phyloP scores from a whole-genome alignment of 2,797 vertebrate species.

The Brachymystax lenok region DNA sequence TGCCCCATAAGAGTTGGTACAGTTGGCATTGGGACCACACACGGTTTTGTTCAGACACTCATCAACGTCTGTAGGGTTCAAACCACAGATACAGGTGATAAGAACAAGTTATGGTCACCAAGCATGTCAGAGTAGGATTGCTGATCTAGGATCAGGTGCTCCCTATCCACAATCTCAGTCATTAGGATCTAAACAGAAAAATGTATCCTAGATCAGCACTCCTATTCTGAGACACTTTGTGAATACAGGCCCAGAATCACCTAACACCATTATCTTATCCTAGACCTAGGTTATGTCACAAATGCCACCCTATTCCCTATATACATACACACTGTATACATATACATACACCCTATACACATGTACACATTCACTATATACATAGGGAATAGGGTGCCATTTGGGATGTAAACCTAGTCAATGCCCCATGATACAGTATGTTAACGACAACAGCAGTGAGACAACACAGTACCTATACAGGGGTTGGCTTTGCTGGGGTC shows the following conservation, averaged over 20 bases:
- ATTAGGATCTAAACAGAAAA: too few relatives aligned
- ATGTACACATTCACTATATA: background rate
- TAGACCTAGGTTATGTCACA: too few relatives aligned
- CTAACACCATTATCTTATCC: too few relatives aligned
- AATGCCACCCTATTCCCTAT: too few relatives aligned
- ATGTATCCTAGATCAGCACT: too few relatives aligned
- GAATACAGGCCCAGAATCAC: too few relatives aligned
- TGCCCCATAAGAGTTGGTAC: slow-evolving; percentile 8
- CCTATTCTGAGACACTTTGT: too few relatives aligned
- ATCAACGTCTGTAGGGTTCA: slow-evolving; percentile 13
- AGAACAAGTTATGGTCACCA: background rate
- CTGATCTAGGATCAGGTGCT: too few relatives aligned
- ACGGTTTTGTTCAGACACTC: slow-evolving; percentile 16
- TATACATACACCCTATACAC: background rate
- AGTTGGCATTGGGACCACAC: slow-evolving; percentile 21
- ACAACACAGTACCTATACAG: slow-evolving; percentile 51
- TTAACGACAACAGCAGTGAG: background rate
- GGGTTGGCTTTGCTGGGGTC: slow-evolving; percentile 40
- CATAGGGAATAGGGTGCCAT: background rate
- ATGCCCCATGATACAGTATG: background rate
- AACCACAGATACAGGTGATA: background rate
- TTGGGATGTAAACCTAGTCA: background rate
- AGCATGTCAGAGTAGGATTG: too few relatives aligned
- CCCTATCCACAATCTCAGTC: too few relatives aligned
- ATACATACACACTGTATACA: background rate